Percentiles rank a stretch among this genome's conserved stretches.
phyloP scores from a whole-genome alignment of 2,797 vertebrate genomes.

The Coranthus polyacanthus region DNA sequence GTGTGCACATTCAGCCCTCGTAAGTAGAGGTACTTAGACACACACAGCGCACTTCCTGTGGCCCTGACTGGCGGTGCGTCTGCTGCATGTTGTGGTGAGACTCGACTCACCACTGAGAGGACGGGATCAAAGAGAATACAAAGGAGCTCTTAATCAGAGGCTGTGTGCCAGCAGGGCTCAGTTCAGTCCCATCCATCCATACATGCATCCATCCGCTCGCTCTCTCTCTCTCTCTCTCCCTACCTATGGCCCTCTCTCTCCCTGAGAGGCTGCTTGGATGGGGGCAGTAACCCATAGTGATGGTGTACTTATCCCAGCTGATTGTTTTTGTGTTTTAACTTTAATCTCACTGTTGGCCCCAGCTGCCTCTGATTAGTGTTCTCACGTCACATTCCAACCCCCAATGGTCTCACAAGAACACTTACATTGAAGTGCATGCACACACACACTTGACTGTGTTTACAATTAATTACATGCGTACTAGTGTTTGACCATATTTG shows the following conservation, averaged over 20 bases:
- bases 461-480: conserved; percentile 12
- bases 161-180: conserved; percentile 66
- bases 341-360: conserved; percentile 84
- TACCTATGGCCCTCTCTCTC: conserved; percentile 44
- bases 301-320: conserved; percentile 85
- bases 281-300: conserved; percentile 85
- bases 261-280: conserved; percentile 78
- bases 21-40: background rate
- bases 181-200: conserved; percentile 69
- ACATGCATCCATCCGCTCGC: conserved; percentile 52
- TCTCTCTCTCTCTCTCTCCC: conserved; percentile 70
- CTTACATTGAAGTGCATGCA: conserved; percentile 11
- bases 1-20: too few relatives aligned
- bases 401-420: conserved; percentile 28
- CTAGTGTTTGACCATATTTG: conserved; percentile 8
- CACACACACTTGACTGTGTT: conserved; percentile 24
- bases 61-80: conserved; percentile 28
- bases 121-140: conserved; percentile 79
- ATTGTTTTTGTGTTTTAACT: conserved; percentile 87
- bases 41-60: conserved; percentile 12
- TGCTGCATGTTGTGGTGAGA: conserved; percentile 67
- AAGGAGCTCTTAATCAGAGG: conserved; percentile 80
- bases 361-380: conserved; percentile 89
- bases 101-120: conserved; percentile 69
- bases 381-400: conserved; percentile 80